Percentiles rank a stretch among this genome's conserved stretches.
phyloP scores from a whole-genome alignment of 37 sponge, comb jelly and placozoan species.

The Diacarnus erythraeanus region DNA sequence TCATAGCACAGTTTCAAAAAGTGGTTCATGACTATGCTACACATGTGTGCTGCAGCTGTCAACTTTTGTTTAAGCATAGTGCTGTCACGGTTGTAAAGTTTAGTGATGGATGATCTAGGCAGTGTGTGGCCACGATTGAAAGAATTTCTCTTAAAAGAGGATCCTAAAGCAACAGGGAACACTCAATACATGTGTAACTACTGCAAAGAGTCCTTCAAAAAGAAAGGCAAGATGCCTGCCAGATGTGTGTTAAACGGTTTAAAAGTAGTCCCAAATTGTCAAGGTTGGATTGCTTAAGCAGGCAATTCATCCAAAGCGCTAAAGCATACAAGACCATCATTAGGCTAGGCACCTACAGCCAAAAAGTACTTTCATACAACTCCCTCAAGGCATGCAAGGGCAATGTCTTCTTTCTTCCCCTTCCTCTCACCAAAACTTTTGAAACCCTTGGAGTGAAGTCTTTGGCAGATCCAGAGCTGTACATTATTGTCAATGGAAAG shows the following conservation, averaged over 20 bases:
- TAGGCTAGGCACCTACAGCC: constrained; percentile 56
- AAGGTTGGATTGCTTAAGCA: constrained; percentile 37
- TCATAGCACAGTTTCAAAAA: constrained; percentile 29
- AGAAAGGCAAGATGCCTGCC: constrained; percentile 39
- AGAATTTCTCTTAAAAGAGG: constrained; percentile 1
- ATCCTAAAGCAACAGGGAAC: not conserved
- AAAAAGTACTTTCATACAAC: constrained; percentile 53
- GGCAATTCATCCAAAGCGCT: constrained; percentile 54
- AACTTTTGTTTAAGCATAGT: constrained; percentile 32
- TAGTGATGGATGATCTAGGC: constrained; percentile 3
- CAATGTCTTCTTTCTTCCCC: constrained; percentile 51
- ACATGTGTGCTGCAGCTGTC: constrained; percentile 51
- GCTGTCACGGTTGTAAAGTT: constrained; percentile 11
- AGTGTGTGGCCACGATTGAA: constrained; percentile 44
- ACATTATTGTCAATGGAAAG: constrained; percentile 43
- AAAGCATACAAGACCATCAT: constrained; percentile 63
- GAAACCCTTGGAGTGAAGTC: constrained; percentile 29
- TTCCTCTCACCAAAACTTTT: constrained; percentile 47
- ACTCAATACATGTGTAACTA: constrained; percentile 47
- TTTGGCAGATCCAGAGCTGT: constrained; percentile 18
- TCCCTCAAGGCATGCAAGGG: constrained; percentile 45
- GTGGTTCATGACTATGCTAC: constrained; percentile 30
- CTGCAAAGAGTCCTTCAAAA: constrained; percentile 40
- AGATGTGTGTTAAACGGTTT: constrained; percentile 69
- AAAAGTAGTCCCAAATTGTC: constrained; percentile 32